A percentile compares a stretch with the other conserved stretches of the same genome.
Conservation (phyloP, 2,113 vertebrate species). For the Callionymus lyra region DNA sequence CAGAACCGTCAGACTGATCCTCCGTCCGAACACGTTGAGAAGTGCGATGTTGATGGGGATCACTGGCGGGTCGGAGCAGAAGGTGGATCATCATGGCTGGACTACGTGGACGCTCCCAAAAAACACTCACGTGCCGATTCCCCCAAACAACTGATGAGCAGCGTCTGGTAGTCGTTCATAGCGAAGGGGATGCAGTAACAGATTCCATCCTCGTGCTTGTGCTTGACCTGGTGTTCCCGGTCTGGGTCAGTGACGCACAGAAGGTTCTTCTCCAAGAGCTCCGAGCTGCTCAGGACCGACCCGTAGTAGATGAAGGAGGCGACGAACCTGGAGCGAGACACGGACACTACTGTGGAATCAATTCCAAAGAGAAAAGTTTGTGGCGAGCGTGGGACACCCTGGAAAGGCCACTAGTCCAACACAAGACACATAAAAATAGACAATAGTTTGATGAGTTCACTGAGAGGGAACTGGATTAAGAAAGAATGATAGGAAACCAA, state of each 20-base stretch:
- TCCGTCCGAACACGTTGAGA: conserved; percentile 79
- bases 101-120: no score
- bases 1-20: conserved; percentile 72
- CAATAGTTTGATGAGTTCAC: no score
- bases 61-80: conserved; percentile 56
- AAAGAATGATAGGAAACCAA: no score
- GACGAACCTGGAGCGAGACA: conserved; percentile 72
- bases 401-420: background rate
- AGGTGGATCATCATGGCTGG: background rate
- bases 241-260: conserved; percentile 56
- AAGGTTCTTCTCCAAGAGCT: conserved; percentile 81
- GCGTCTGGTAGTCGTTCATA: conserved; percentile 74
- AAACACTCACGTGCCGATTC: conserved; percentile 76
- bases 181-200: conserved; percentile 80
- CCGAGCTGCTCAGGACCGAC: conserved; percentile 81
- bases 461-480: no score
- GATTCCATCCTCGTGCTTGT: conserved; percentile 47
- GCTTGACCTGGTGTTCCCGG: conserved; percentile 24
- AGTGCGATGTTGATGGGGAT: conserved; percentile 81
- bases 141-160: conserved; percentile 84
- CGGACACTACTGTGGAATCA: no score
- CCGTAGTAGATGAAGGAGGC: conserved; percentile 89
- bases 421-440: conserved; percentile 8
- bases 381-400: no score
- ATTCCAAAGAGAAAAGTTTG: no score